A percentile compares a stretch with the other conserved stretches of the same genome.
Evolutionary conservation across 2,113 vertebrate genomes (phyloP).

Genomic region (Daboia siamensis): DNA sequence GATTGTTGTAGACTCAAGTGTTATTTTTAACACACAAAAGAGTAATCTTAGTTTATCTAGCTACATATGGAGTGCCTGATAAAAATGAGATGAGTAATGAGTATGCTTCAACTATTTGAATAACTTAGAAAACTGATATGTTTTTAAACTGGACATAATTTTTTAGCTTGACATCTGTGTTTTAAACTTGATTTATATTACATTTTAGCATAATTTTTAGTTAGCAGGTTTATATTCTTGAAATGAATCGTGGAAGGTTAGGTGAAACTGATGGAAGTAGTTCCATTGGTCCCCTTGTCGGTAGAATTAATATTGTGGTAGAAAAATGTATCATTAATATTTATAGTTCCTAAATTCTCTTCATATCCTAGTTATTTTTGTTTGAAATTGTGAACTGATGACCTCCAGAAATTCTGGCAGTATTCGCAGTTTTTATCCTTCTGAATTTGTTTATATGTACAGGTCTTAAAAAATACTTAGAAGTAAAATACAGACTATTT

Average conservation of each 20-base stretch:
- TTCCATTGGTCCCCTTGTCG: no score
- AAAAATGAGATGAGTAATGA: neutral
- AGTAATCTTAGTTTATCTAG: neutral
- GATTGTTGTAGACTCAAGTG: neutral
- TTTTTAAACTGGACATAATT: neutral
- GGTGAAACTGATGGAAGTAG: neutral
- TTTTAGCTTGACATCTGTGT: neutral
- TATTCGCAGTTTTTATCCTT: neutral
- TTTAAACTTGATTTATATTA: neutral
- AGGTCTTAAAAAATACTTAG: neutral
- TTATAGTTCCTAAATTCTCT: neutral
- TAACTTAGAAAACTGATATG: neutral
- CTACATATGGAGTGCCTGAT: neutral
- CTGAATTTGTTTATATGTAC: neutral
- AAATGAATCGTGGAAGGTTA: neutral
- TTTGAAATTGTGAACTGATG: neutral
- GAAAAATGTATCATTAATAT: neutral
- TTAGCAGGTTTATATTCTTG: neutral
- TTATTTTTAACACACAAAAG: neutral
- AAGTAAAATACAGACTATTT: accelerated
- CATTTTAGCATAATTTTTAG: neutral
- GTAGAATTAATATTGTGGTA: neutral
- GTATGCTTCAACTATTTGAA: neutral
- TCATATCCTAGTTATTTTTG: neutral
- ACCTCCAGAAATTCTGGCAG: neutral